Conservation (phyloP, 2,888 invertebrate species). For the Notodonta ziczac region DNA sequence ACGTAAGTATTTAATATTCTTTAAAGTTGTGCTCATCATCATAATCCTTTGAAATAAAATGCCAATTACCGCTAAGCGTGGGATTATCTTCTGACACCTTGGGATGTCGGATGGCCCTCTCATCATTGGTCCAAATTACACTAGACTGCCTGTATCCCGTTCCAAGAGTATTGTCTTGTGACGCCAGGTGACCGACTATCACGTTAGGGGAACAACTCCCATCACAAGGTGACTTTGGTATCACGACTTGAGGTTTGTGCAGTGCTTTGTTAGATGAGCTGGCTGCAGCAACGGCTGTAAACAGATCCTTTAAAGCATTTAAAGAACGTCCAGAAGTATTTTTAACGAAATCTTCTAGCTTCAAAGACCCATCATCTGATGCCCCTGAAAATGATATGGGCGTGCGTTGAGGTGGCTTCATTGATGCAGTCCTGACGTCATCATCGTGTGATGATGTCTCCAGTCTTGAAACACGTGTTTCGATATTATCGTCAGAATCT, state of each 20-base stretch:
- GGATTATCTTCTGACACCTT: slow-evolving; percentile 50
- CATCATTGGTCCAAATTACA: slow-evolving; percentile 23
- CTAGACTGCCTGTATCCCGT: slow-evolving; percentile 15
- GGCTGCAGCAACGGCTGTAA: background rate
- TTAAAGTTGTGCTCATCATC: background rate
- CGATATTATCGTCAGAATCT: no score
- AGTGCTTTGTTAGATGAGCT: background rate
- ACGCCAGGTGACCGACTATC: background rate
- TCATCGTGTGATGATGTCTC: background rate
- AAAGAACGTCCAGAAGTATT: background rate
- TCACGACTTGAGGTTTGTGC: background rate
- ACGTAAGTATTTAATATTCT: no score
- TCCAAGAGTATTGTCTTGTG: background rate
- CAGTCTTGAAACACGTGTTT: background rate
- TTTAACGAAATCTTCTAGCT: background rate
- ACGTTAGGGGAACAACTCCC: background rate
- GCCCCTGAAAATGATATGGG: background rate
- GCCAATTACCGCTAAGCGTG: slow-evolving; percentile 37
- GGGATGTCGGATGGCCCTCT: slow-evolving; percentile 33
- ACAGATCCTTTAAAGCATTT: background rate
- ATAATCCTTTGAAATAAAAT: slow-evolving; percentile 47
- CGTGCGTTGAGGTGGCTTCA: background rate
- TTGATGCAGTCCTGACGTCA: background rate
- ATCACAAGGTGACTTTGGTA: background rate
- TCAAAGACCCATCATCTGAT: background rate